Evolutionary conservation across 2,113 vertebrate genomes (phyloP).

Genomic region (Tricholaema leucomelas): DNA sequence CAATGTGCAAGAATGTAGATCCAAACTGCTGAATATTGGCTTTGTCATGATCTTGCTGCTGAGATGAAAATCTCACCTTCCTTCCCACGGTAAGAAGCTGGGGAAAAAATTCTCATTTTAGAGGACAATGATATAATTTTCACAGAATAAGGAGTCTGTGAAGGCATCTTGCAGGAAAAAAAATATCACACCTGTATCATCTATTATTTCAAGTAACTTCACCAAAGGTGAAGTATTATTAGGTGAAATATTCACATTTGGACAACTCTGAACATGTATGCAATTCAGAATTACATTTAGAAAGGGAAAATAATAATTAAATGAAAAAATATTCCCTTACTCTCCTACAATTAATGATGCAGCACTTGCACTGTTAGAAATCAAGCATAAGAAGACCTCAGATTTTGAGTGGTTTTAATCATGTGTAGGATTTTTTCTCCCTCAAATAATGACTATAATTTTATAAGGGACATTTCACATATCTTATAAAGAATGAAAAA

Average conservation of each 20-base stretch:
- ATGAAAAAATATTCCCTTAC: not conserved
- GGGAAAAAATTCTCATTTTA: not conserved
- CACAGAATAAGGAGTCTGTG: not conserved
- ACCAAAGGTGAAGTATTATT: not conserved
- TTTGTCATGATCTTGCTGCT: not conserved
- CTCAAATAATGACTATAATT: not conserved
- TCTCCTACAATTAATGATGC: not conserved
- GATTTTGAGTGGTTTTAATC: not conserved
- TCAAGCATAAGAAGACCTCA: not conserved
- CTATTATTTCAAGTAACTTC: not conserved
- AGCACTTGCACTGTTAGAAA: not conserved
- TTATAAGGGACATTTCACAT: not conserved
- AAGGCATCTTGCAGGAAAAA: not conserved
- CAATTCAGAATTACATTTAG: not conserved
- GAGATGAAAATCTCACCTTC: not conserved
- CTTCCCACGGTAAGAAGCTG: not conserved
- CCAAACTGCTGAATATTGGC: not conserved
- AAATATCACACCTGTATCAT: not conserved
- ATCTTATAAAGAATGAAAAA: not conserved
- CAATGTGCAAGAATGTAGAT: not conserved
- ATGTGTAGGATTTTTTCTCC: not conserved
- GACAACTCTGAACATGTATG: not conserved
- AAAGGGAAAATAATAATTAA: not conserved
- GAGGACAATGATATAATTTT: not conserved
- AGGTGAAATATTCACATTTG: not conserved